A percentile compares a stretch with the other conserved stretches of the same genome.
Conservation (phyloP, 1,140 invertebrate genomes). For the Heliconius hewitsoni region DNA sequence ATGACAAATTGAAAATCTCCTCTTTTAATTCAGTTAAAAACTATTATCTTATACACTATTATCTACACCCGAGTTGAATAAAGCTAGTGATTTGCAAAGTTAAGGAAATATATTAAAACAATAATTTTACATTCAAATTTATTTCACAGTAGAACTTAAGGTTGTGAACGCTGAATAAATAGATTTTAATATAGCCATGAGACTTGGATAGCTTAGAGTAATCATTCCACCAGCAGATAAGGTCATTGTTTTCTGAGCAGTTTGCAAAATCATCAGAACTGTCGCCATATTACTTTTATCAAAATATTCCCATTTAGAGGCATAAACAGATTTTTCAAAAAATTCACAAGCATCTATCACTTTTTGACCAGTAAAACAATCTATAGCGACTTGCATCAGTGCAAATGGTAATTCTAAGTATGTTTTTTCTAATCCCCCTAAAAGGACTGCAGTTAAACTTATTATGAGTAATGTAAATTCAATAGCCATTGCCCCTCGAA, state of each 20-base stretch:
- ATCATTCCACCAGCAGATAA: slow-evolving; percentile 49
- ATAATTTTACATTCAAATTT: neutral
- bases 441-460: slow-evolving; percentile 51
- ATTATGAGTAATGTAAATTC: slow-evolving; percentile 45
- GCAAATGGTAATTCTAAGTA: slow-evolving; percentile 53
- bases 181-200: slow-evolving; percentile 51
- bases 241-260: slow-evolving; percentile 53
- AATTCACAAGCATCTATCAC: slow-evolving; percentile 49
- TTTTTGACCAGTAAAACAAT: slow-evolving; percentile 56
- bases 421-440: slow-evolving; percentile 58
- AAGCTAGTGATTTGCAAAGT: too few species aligned
- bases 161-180: slow-evolving; percentile 55
- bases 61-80: too few species aligned
- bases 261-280: slow-evolving; percentile 49
- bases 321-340: slow-evolving; percentile 47
- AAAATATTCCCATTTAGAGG: slow-evolving; percentile 59
- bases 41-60: too few species aligned
- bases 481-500: slow-evolving; percentile 40
- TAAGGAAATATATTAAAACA: neutral
- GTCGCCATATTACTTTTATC: slow-evolving; percentile 48
- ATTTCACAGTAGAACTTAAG: slow-evolving; percentile 41
- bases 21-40: too few species aligned
- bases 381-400: slow-evolving; percentile 48
- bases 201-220: slow-evolving; percentile 44
- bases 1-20: too few species aligned